phyloP scores from a whole-genome alignment of 2,113 vertebrate genomes.

The Ceyx cyanopectus region DNA sequence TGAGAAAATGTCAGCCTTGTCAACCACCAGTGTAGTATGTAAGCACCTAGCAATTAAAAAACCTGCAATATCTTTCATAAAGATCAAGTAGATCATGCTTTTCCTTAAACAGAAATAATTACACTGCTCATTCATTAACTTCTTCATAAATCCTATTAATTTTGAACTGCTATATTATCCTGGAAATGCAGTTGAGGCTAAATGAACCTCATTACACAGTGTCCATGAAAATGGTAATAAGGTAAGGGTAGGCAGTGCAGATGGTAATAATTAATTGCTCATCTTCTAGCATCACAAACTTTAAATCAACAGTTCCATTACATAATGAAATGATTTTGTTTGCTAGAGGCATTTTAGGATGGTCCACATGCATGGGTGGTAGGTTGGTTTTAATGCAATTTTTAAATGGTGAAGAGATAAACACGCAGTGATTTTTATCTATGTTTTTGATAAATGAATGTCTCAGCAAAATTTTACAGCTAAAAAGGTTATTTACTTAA shows the following conservation, averaged over 20 bases:
- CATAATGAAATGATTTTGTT: slow-evolving; percentile 9
- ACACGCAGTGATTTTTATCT: slow-evolving; percentile 75
- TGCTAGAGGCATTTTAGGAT: neutral
- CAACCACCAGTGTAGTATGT: neutral
- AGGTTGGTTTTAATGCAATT: slow-evolving; percentile 54
- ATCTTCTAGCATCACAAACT: slow-evolving; percentile 26
- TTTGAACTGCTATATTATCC: slow-evolving; percentile 47
- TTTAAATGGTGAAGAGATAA: slow-evolving; percentile 74
- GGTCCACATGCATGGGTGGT: neutral
- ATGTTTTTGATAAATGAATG: slow-evolving; percentile 77
- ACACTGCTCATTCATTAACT: slow-evolving; percentile 46
- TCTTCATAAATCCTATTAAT: slow-evolving; percentile 62
- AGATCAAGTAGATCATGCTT: slow-evolving; percentile 55
- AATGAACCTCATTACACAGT: slow-evolving; percentile 60
- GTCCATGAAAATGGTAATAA: slow-evolving; percentile 39
- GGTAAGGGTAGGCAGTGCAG: slow-evolving; percentile 36
- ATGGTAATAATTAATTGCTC: slow-evolving; percentile 71
- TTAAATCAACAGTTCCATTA: slow-evolving; percentile 52
- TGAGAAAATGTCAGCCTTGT: slow-evolving; percentile 39
- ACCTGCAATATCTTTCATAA: slow-evolving; percentile 35
- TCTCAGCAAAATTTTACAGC: slow-evolving; percentile 81
- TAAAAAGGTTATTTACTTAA: slow-evolving; percentile 89
- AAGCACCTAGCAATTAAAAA: slow-evolving; percentile 47
- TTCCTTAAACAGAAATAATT: slow-evolving; percentile 68
- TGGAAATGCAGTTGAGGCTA: slow-evolving; percentile 49